Base-by-base conservation (phyloP, 2,113 vertebrate genomes). In the Cricetomys ansorgei region DNA sequence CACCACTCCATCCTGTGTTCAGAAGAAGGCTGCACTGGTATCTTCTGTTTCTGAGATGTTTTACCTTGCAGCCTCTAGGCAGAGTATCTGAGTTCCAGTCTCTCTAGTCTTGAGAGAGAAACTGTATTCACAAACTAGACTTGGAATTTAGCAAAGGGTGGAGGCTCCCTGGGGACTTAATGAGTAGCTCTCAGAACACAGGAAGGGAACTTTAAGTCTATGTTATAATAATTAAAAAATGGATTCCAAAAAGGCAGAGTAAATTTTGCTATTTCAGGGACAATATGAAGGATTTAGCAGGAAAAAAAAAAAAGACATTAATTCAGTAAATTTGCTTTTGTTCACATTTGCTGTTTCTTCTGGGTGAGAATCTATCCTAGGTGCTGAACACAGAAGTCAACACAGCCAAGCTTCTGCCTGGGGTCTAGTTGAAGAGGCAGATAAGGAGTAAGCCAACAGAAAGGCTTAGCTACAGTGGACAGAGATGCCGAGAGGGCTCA, bases 21-120 rank as follows among this genome's bases (percentile, higher is more conserved):
- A 31, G 27, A 29, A n/a, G 88, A 70, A 55, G 83, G 21, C 37
- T 23, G 5, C 62, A 57, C 9, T 2, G 16, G 17, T 31, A 4
- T 17, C 25, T 34, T 73, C 83, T 21, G n/a, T 90, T 87, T 79
- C 85, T 50, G 93, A 73, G 29, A 69, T 50, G 79, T 90, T 96
- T 59, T 53, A 70, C 65, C 29, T 75, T 76, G 53, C 12, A 85
- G 84, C 92, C 97, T 96, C 94, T 93, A 97, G 93, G 89, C 95
- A 94, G 97, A 48, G 77, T 73, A 88, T 55, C 93, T 91, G 97
- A 97, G 87, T 79, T 6, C 89, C 43, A 77, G 73, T 57, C 27
- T 57, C 40, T 55, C 29, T 45, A 12, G 2, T 50, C 13, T 9
- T 9, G 55, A 16, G 43, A 19, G 91, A 90, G 86, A n/a, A 88